Conservation (phyloP, 2,113 vertebrate genomes). For the Ornithorhynchus anatinus region DNA sequence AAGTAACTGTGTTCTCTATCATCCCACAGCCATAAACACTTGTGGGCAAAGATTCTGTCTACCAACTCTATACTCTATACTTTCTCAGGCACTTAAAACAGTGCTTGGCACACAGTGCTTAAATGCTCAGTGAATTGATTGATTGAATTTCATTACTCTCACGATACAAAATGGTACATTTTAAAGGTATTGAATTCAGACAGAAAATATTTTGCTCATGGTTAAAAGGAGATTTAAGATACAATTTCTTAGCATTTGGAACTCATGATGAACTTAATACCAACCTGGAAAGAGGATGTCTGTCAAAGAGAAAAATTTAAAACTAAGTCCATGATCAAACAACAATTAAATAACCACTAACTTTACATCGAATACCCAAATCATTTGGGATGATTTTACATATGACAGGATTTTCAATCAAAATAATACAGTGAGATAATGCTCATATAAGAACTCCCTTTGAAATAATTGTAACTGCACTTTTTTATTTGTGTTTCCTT, state of each 20-base stretch:
- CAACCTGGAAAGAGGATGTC: neutral
- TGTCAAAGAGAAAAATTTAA: constrained; percentile 27
- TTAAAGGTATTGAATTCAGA: constrained; percentile 16
- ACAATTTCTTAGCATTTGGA: neutral
- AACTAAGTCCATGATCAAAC: constrained; percentile 8
- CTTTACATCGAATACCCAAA: neutral
- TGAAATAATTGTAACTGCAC: neutral
- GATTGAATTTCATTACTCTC: constrained; percentile 46
- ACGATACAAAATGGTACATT: constrained; percentile 40
- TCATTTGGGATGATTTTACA: neutral
- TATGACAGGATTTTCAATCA: neutral
- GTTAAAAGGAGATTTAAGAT: constrained; percentile 6
- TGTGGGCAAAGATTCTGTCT: too few relatives aligned
- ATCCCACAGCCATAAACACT: too few relatives aligned
- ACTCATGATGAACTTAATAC: constrained; percentile 15
- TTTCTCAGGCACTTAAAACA: too few relatives aligned
- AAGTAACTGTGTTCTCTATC: too few relatives aligned
- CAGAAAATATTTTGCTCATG: constrained; percentile 22
- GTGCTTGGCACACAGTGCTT: too few relatives aligned
- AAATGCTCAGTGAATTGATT: too few relatives aligned
- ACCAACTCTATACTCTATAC: too few relatives aligned
- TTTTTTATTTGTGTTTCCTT: constrained; percentile 1
- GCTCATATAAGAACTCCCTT: neutral
- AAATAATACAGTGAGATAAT: constrained; percentile 6
- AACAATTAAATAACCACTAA: constrained; percentile 31